phyloP scores from a whole-genome alignment of 1,140 invertebrate genomes.

The Chelonus insularis region DNA sequence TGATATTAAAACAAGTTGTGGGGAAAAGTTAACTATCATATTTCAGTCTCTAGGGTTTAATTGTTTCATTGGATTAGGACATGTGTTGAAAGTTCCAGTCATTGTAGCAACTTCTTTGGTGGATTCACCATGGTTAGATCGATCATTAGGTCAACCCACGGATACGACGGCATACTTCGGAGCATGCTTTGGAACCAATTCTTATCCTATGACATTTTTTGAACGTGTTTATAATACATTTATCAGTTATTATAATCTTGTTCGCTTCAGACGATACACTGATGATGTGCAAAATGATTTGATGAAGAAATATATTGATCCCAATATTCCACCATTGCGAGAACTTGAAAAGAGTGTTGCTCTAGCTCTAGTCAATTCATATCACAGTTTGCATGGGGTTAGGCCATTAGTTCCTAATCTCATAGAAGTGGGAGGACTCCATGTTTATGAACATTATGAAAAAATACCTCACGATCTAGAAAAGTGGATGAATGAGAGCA shows the following conservation, averaged over 20 bases:
- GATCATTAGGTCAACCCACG: slow-evolving; percentile 30
- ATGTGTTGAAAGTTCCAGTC: slow-evolving; percentile 27
- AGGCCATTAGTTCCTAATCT: slow-evolving; percentile 57
- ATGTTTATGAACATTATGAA: slow-evolving; percentile 44
- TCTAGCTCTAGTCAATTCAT: slow-evolving; percentile 36
- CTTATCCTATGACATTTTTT: slow-evolving; percentile 41
- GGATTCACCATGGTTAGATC: slow-evolving; percentile 28
- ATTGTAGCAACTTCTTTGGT: slow-evolving; percentile 25
- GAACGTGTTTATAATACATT: slow-evolving; percentile 39
- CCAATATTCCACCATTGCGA: neutral
- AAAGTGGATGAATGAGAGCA: slow-evolving; percentile 68
- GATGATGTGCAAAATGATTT: slow-evolving; percentile 37
- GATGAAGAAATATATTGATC: slow-evolving; percentile 22
- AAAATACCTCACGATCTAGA: slow-evolving; percentile 62
- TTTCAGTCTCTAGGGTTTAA: no score
- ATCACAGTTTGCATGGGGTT: slow-evolving; percentile 59
- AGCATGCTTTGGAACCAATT: slow-evolving; percentile 30
- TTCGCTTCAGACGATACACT: slow-evolving; percentile 22
- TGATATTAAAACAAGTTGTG: no score
- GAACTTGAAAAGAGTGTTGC: slow-evolving; percentile 18
- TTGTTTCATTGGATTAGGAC: slow-evolving; percentile 30
- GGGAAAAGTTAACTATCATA: no score
- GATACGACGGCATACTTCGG: slow-evolving; percentile 43
- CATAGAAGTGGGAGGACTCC: slow-evolving; percentile 67
- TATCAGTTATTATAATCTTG: slow-evolving; percentile 6